These are phyloP conservation scores for Thalassarche chlororhynchos DNA, from an alignment of 2,113 vertebrate genomes.

Conservation along the genomic window DNA sequence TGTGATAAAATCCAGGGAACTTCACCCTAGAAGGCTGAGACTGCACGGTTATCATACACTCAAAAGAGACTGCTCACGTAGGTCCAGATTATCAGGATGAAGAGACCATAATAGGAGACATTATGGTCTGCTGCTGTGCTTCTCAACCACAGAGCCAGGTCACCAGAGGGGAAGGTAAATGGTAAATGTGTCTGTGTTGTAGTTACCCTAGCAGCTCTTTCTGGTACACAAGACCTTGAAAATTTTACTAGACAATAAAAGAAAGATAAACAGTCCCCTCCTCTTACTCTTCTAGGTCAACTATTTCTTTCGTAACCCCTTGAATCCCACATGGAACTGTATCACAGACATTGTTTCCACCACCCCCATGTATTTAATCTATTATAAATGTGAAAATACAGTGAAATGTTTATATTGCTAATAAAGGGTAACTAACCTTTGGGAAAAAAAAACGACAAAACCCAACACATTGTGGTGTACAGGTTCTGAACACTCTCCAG, in stretches of 20 bases:
- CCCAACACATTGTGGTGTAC: not conserved
- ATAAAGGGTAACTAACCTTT: not conserved
- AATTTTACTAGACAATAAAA: not conserved
- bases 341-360: not conserved
- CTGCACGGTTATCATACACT: not conserved
- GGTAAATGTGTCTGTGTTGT: not conserved
- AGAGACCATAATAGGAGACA: not conserved
- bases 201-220: slow-evolving; percentile 6
- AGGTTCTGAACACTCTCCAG: not conserved
- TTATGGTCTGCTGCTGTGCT: not conserved
- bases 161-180: slow-evolving; percentile 22
- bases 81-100: not conserved
- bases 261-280: not conserved
- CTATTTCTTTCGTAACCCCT: not conserved
- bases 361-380: not conserved
- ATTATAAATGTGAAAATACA: not conserved
- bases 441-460: not conserved
- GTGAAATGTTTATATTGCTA: not conserved
- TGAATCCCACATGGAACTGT: not conserved
- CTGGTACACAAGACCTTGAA: not conserved
- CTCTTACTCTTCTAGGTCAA: not conserved
- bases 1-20: not conserved
- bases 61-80: rapidly evolving
- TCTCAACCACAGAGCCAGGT: not conserved
- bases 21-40: not conserved